Evolutionary conservation across 1,140 invertebrate species (phyloP).

Genomic region (Aphaenogaster floridana): DNA sequence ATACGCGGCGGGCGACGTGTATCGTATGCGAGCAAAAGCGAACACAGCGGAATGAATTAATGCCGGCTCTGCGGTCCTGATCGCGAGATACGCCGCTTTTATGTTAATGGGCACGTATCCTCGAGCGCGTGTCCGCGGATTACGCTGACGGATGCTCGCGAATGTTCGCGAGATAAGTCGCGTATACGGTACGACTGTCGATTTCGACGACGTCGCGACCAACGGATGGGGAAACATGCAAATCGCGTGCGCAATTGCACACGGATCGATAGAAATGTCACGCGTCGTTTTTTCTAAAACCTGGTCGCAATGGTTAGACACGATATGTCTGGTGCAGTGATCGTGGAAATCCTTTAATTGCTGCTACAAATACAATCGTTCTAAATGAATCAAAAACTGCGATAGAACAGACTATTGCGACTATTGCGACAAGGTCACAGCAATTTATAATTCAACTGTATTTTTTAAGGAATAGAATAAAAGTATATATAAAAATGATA

Average conservation of each 20-base stretch:
- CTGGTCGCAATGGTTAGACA: background rate
- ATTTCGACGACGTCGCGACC: slow-evolving; percentile 55
- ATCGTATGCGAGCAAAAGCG: slow-evolving; percentile 48
- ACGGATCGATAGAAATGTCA: slow-evolving; percentile 32
- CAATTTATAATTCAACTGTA: background rate
- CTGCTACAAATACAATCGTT: background rate
- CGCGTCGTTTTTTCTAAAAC: background rate
- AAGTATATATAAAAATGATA: background rate
- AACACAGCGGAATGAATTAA: slow-evolving; percentile 72
- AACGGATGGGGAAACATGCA: background rate
- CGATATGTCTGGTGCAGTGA: background rate
- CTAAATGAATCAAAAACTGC: background rate
- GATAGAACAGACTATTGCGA: background rate
- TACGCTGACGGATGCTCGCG: slow-evolving; percentile 67
- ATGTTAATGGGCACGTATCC: slow-evolving; percentile 68
- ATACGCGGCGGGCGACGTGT: slow-evolving; percentile 44
- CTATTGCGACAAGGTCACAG: too few relatives aligned
- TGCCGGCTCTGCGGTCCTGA: slow-evolving; percentile 32
- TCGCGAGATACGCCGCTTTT: slow-evolving; percentile 64
- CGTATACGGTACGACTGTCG: slow-evolving; percentile 38
- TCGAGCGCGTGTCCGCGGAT: slow-evolving; percentile 39
- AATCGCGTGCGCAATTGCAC: background rate
- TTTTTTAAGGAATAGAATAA: background rate
- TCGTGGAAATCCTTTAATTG: background rate
- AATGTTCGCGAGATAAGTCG: slow-evolving; percentile 70